phyloP scores from a whole-genome alignment of 2,797 vertebrate species.

The Cuculus canorus region DNA sequence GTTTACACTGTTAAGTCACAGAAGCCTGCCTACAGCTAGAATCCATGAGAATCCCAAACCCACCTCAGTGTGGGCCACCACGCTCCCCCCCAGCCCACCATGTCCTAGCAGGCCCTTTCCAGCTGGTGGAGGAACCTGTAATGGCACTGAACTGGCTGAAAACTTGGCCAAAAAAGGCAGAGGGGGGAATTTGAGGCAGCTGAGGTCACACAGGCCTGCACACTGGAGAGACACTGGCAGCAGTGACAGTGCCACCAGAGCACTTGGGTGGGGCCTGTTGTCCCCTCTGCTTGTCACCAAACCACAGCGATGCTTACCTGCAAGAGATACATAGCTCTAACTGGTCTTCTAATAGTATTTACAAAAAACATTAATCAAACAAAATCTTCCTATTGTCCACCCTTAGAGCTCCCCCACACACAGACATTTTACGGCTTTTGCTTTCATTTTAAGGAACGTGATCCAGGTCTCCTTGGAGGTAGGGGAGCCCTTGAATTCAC shows the following conservation, averaged over 20 bases:
- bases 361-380: background rate
- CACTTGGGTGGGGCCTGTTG: background rate
- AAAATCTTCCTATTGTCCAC: background rate
- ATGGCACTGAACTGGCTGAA: background rate
- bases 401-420: background rate
- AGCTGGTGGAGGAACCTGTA: background rate
- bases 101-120: background rate
- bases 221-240: accelerated
- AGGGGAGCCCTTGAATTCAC: background rate
- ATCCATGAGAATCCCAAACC: background rate
- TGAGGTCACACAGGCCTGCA: background rate
- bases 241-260: background rate
- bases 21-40: accelerated
- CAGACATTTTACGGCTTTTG: background rate
- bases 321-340: no score
- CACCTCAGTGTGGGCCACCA: accelerated
- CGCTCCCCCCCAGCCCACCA: no score
- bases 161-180: background rate
- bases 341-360: background rate
- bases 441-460: background rate
- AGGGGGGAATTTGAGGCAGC: background rate
- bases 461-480: background rate
- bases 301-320: background rate
- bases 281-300: background rate
- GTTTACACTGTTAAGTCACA: background rate